Base-by-base conservation (phyloP, 1,140 invertebrate genomes). In the Drosophila busckii region DNA sequence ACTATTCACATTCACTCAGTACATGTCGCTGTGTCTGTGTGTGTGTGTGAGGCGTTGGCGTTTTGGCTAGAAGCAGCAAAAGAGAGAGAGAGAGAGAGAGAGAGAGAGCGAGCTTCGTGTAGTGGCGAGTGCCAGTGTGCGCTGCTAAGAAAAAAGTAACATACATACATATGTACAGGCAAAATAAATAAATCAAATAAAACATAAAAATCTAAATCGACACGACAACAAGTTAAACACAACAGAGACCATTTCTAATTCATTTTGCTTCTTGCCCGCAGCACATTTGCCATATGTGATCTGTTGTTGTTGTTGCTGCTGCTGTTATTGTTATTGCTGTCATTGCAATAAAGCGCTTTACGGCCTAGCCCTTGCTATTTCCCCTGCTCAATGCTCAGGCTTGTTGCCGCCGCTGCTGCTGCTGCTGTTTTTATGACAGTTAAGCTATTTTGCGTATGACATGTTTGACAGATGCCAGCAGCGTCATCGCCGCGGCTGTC, bases 381-480 rank as follows among this genome's bases (percentile, higher is more conserved):
- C 59, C 41, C 31, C 40, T 40, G 38, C 15, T n/a, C n/a, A n/a
- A n/a, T n/a, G n/a, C 29, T 26, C 9, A 7, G 13, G 6, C 9
- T 3, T 20, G 3, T 34, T 26, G 46, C 61, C 35, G 58, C 54
- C 49, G 45, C 61, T 68, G n/a, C n/a, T n/a, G n/a, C n/a, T n/a
- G n/a, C n/a, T 69, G 50, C 58, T 66, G 68, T 82, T 80, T 80
- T 82, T 73, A 80, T 73, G 75, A 73, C 63, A 73, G 75, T 82
- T 82, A 73, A 82, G 75, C 75, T 80, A 80, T 80, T 80, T 82
- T 73, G 75, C 75, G 73, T 80, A 73, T 82, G 75, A 80, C 73
- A 82, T 63, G 75, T 80, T 73, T 80, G 64, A 82, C 73, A 82
- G 73, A 82, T 73, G 75, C 59, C 68, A 64, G 53, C 64, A 54